A percentile compares a stretch with the other conserved stretches of the same genome.
phyloP scores from a whole-genome alignment of 2,888 invertebrate species.

The Drosophila multiciliata region DNA sequence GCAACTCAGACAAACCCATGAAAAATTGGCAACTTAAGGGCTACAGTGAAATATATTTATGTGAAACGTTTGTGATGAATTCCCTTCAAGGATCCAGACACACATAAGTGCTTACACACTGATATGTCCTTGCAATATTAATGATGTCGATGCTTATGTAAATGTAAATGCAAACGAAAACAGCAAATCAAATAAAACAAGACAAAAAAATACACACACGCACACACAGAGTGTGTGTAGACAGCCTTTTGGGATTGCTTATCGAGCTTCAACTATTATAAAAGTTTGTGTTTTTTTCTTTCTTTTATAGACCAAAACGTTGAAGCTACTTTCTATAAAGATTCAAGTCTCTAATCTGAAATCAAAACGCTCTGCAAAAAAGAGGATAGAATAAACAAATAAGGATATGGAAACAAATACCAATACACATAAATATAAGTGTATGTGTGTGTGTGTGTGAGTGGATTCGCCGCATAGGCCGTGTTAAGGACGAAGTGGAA shows the following conservation, averaged over 20 bases:
- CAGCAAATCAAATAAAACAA: slow-evolving; percentile 58
- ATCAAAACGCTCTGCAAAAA: slow-evolving; percentile 49
- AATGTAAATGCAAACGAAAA: slow-evolving; percentile 53
- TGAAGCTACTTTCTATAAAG: slow-evolving; percentile 32
- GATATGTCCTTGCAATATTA: slow-evolving; percentile 69
- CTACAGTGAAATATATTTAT: neutral
- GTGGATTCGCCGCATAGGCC: slow-evolving; percentile 48
- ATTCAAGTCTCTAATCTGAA: slow-evolving; percentile 49
- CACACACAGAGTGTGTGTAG: neutral
- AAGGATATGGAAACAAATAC: slow-evolving; percentile 32
- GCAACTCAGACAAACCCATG: neutral
- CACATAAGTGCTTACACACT: slow-evolving; percentile 48
- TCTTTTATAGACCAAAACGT: slow-evolving; percentile 34
- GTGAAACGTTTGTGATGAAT: neutral
- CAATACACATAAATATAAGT: neutral
- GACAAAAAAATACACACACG: slow-evolving; percentile 16
- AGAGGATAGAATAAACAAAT: slow-evolving; percentile 31
- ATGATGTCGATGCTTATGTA: slow-evolving; percentile 72
- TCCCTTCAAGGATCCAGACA: neutral
- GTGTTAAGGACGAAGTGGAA: slow-evolving; percentile 27
- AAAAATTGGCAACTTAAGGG: neutral
- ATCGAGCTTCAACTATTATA: slow-evolving; percentile 10
- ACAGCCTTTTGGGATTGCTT: neutral
- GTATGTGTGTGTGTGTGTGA: neutral
- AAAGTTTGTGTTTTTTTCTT: slow-evolving; percentile 21